Percentiles rank a stretch among this genome's conserved stretches.
Evolutionary conservation across 1,140 invertebrate species (phyloP).

Genomic region (Brachionus asplanchnoidis): DNA sequence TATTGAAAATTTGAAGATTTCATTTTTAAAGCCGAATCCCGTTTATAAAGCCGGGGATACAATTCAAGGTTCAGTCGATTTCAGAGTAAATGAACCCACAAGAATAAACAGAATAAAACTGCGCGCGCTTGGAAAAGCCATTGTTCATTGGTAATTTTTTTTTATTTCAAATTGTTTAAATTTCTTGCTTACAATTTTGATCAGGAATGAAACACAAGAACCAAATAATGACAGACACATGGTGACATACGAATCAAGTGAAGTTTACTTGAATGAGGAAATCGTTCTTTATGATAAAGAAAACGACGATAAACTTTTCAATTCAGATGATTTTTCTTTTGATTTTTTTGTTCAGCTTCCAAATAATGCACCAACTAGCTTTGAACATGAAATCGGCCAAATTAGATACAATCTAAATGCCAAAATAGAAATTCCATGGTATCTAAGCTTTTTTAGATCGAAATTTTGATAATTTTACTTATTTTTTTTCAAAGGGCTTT

Average conservation of each 20-base stretch:
- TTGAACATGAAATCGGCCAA: conserved; percentile 57
- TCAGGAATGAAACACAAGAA: conserved; percentile 9
- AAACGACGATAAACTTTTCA: neutral
- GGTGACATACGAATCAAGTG: neutral
- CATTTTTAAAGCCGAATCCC: neutral
- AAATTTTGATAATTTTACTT: neutral
- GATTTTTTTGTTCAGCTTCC: conserved; percentile 59
- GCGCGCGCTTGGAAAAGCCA: neutral
- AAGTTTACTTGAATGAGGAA: conserved; percentile 9
- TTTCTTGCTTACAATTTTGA: neutral
- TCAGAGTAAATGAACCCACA: neutral
- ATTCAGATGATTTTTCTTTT: conserved; percentile 54
- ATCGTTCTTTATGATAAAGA: neutral
- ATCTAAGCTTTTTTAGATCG: conserved; percentile 46
- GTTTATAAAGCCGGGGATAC: neutral
- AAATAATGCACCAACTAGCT: conserved; percentile 58
- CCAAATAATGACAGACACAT: neutral
- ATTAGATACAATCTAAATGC: conserved; percentile 57
- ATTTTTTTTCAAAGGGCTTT: conserved; percentile 31
- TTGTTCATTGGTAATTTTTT: neutral
- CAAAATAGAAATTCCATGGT: conserved; percentile 53
- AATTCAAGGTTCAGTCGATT: conserved; percentile 7
- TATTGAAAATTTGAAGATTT: neutral
- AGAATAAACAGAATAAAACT: neutral
- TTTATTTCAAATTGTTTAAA: neutral